Evolutionary conservation across 53 echinoderm and acorn worm genomes (phyloP).

Genomic region (Luidia sarsii): DNA sequence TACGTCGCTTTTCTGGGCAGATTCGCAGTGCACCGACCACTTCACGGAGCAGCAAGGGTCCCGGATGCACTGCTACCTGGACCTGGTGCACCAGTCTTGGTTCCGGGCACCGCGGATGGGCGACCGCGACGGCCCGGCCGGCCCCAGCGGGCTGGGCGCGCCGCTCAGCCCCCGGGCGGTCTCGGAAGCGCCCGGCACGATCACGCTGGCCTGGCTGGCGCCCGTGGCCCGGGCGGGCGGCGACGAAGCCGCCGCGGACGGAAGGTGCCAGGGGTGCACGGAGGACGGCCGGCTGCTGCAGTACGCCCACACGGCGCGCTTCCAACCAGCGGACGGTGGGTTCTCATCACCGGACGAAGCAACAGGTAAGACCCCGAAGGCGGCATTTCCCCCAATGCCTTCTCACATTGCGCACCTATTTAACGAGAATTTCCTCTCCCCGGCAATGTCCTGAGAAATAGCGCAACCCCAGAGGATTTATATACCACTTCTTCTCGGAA

Average conservation of each 20-base stretch:
- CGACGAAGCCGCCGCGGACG: background rate
- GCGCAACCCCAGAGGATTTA: too few species aligned
- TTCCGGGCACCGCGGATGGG: background rate
- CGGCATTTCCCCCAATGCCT: too few species aligned
- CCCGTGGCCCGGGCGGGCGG: slow-evolving; percentile 41
- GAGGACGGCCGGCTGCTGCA: slow-evolving; percentile 54
- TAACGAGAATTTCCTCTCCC: too few species aligned
- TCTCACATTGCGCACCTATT: too few species aligned
- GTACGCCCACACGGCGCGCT: slow-evolving; percentile 71
- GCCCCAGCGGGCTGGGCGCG: too few species aligned
- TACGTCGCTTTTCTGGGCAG: slow-evolving; percentile 31
- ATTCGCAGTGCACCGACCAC: slow-evolving; percentile 76
- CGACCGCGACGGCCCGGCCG: too few species aligned
- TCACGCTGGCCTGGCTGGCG: slow-evolving; percentile 83
- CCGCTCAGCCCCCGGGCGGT: slow-evolving; percentile 72
- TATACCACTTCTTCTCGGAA: too few species aligned
- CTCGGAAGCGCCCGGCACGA: slow-evolving; percentile 23
- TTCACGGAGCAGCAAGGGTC: slow-evolving; percentile 88
- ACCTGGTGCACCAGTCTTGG: slow-evolving; percentile 82
- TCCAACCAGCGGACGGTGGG: slow-evolving; percentile 7
- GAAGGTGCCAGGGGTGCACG: slow-evolving; percentile 59
- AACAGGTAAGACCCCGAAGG: slow-evolving; percentile 71
- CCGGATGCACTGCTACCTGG: slow-evolving; percentile 98
- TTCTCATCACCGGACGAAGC: slow-evolving; percentile 51
- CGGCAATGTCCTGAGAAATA: too few species aligned